Base-by-base conservation (phyloP, 2,113 vertebrate genomes). In the Cebus imitator region DNA sequence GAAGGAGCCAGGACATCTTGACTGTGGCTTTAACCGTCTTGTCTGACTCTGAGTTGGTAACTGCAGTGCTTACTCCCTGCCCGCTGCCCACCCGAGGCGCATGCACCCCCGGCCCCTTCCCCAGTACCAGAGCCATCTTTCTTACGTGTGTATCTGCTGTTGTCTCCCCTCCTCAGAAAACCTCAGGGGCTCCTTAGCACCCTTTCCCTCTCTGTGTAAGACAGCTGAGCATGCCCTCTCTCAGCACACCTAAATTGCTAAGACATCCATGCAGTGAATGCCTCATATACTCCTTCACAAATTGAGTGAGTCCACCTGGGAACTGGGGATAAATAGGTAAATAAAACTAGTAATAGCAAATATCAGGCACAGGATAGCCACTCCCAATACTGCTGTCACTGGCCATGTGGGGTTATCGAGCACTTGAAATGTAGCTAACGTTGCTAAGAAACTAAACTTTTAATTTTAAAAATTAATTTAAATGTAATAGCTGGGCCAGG, bases 81-180 rank as follows among this genome's bases (percentile, higher is more conserved):
- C 73, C 13, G 4, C 70, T 23, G 76, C 37, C 61, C 40, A 8
- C 37, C 6, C 43, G 32, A 30, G 70, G 25, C 14, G 12, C 12
- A 12, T 6, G 18, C 32, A 20, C 43, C 57, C 14, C 86, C 84
- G 27, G 0, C 23, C 72, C 40, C 13, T n/a, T 79, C 87, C 66
- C 52, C 23, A 25, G 27, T 7, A 1, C 6, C 20, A 75, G 76
- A 64, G 57, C 78, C 27, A 35, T 0, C 11, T 2, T 21, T 12
- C 3, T 80, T 14, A 3, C 2, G 0, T 30, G 50, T 9, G 40
- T 4, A 8, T 17, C 81, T 21, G 23, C 43, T 4, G 5, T 23
- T 35, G 21, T 20, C n/a, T 1, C n/a, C 32, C 14, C 35, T 55
- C 61, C 79, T 79, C 58, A 58, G 82, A 70, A 83, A 84, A 73